phyloP scores from a whole-genome alignment of 64 coral and sea anemone genomes.

The Dendronephthya gigantea region DNA sequence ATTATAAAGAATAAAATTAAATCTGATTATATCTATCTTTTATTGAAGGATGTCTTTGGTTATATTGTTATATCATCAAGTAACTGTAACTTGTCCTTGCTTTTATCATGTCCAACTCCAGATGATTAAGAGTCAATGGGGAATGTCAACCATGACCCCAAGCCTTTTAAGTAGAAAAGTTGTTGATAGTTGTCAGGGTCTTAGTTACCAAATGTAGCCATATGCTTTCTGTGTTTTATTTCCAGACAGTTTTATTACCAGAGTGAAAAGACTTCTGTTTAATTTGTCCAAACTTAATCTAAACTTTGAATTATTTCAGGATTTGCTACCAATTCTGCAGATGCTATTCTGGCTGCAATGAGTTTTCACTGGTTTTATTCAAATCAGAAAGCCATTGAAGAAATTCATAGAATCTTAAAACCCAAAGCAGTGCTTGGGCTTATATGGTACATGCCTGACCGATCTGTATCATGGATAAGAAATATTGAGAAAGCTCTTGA shows the following conservation, averaged over 20 bases:
- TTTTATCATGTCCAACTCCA: too few relatives aligned
- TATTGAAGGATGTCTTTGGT: too few relatives aligned
- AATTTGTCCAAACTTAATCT: not conserved
- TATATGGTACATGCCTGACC: conserved; percentile 66
- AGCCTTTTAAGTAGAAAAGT: too few relatives aligned
- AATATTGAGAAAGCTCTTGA: conserved; percentile 51
- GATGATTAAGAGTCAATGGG: too few relatives aligned
- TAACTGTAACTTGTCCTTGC: too few relatives aligned
- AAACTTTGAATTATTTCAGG: conserved; percentile 14
- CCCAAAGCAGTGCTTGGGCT: conserved; percentile 55
- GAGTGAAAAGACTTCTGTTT: not conserved
- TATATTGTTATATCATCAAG: too few relatives aligned
- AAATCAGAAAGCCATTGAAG: conserved; percentile 37
- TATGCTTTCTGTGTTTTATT: too few relatives aligned
- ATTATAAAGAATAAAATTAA: too few relatives aligned
- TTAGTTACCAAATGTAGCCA: not conserved
- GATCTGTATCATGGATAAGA: conserved; percentile 44
- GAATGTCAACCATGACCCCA: too few relatives aligned
- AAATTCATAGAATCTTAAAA: conserved; percentile 74
- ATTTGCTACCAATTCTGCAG: conserved; percentile 38
- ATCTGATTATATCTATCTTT: too few relatives aligned
- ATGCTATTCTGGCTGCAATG: conserved; percentile 54
- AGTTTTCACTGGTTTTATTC: conserved; percentile 67
- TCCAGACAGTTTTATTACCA: too few relatives aligned
- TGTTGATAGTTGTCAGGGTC: not conserved